Evolutionary conservation across 2,888 invertebrate species (phyloP).

Genomic region (Campaea margaritaria): DNA sequence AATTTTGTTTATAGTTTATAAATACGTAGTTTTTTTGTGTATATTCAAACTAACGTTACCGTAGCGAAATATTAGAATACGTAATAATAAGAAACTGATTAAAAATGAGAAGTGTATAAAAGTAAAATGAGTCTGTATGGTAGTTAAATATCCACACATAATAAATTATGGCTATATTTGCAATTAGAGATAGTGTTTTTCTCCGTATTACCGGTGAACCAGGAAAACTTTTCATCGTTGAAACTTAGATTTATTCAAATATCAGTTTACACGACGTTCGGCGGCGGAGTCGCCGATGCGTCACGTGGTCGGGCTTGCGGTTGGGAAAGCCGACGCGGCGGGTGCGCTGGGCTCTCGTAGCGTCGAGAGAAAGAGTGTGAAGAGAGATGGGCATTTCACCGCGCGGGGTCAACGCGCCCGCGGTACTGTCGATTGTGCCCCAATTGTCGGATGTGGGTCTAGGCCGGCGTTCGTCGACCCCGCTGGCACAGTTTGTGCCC

Average conservation of each 20-base stretch:
- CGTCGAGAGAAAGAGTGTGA: conserved; percentile 83
- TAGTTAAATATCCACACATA: no score
- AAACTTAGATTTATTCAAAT: conserved; percentile 1
- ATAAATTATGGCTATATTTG: no score
- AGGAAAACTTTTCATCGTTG: no score
- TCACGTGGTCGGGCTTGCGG: conserved; percentile 45
- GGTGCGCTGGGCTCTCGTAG: conserved; percentile 55
- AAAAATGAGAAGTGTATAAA: no score
- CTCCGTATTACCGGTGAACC: no score
- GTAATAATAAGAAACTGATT: no score
- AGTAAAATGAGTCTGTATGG: no score
- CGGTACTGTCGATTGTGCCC: conserved; percentile 84
- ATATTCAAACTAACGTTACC: no score
- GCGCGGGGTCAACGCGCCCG: conserved; percentile 81
- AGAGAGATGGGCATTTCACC: conserved; percentile 84
- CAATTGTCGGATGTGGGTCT: conserved; percentile 84
- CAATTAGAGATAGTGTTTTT: no score
- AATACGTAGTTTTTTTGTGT: no score
- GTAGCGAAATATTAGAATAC: no score
- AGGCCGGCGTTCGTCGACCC: conserved; percentile 86
- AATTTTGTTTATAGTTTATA: no score
- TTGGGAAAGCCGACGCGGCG: conserved; percentile 74
- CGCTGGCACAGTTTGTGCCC: conserved; percentile 81
- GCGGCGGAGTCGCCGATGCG: conserved; percentile 26
- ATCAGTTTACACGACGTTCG: conserved; percentile 20